Base-by-base conservation (phyloP, 2,113 vertebrate genomes). In the Colistium nudipinnis region DNA sequence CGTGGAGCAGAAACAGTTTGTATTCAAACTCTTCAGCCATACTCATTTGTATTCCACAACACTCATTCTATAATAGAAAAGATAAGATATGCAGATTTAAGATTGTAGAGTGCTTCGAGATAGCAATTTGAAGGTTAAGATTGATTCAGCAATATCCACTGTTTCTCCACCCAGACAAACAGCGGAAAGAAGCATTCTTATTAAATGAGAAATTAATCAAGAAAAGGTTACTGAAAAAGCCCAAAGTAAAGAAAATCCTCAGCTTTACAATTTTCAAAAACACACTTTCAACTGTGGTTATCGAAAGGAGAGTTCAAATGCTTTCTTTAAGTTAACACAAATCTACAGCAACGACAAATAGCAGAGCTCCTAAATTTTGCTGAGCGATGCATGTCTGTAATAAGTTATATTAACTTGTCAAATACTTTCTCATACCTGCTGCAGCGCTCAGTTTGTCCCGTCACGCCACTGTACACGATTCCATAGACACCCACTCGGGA, bases 1-100 rank as follows among this genome's bases (percentile, higher is more conserved):
- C 19, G 59, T 53, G 28, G 68, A 76, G 74, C 49, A 52, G n/a
- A n/a, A n/a, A n/a, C n/a, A n/a, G n/a, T 54, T 70, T 76, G 38
- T 45, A 41, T 76, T 74, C 39, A 69, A 75, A 70, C 41, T 39
- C 66, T 38, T 54, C 76, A 47, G 19, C 65, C 70, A 6, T 45
- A 68, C 77, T 76, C 80, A 78, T 86, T 82, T 70, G 62, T 74
- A 87, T 85, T 88, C 84, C 54, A 65, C 76, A 70, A 79, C 85
- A 76, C 35, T 62, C 78, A 62, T 38, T 70, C 81, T 49, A 31
- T 62, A 79, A 88, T 85, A 84, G 61, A 87, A 88, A 82, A 87
- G 72, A 83, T 76, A 86, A 84, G 88, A 85, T 84, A 82, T 89
- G 87, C 49, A 79, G 80, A 88, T 89, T 25, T 64, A 36, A 39